Evolutionary conservation across 2,113 vertebrate species (phyloP).

Genomic region (Jacana jacana): DNA sequence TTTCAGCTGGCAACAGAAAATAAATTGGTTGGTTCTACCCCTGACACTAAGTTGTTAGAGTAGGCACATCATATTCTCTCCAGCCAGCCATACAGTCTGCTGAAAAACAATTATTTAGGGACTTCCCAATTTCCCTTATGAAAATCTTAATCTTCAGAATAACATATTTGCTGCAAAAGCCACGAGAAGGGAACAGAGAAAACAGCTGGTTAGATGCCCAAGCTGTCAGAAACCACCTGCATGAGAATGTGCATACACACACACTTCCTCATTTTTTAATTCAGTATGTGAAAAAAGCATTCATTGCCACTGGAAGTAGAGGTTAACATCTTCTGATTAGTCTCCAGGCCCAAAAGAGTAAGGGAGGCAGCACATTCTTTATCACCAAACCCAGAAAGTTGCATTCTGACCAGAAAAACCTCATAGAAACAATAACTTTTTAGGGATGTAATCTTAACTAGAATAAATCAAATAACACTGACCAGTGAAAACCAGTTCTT

Average conservation of each 20-base stretch:
- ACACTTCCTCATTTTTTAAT: background rate
- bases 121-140: background rate
- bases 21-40: background rate
- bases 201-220: background rate
- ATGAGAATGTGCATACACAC: background rate
- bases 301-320: background rate
- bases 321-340: background rate
- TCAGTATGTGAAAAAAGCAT: background rate
- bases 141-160: background rate
- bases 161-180: background rate
- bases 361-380: background rate
- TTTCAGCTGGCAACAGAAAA: conserved; percentile 3
- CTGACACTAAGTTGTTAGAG: background rate
- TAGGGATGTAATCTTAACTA: background rate
- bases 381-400: background rate
- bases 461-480: background rate
- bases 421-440: background rate
- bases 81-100: background rate
- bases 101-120: background rate
- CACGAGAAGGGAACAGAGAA: background rate
- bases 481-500: background rate
- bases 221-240: background rate
- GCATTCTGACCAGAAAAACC: background rate
- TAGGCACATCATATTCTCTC: background rate
- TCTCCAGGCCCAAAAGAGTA: background rate